Conservation (phyloP, 2,113 vertebrate species). For the Terrapene triunguis region DNA sequence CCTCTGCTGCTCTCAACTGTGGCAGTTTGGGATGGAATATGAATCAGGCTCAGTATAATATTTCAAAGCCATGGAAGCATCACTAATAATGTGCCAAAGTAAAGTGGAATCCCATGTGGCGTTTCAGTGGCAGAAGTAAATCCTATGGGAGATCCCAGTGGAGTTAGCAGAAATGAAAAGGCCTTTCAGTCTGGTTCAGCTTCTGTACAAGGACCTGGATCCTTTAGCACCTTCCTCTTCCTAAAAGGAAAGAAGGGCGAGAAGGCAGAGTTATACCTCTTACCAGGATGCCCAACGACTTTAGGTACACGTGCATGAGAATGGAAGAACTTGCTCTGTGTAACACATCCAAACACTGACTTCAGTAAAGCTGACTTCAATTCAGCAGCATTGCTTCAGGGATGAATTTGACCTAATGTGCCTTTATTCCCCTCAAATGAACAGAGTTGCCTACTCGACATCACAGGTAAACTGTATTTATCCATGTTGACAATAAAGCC, state of each 20-base stretch:
- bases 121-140: background rate
- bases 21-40: fast-evolving
- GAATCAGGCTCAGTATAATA: background rate
- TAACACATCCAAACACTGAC: background rate
- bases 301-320: background rate
- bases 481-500: background rate
- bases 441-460: background rate
- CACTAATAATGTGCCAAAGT: background rate
- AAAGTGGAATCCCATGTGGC: background rate
- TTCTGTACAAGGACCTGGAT: background rate
- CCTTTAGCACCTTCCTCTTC: background rate
- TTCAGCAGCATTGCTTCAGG: background rate
- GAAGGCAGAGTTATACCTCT: background rate
- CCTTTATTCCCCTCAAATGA: background rate
- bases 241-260: background rate
- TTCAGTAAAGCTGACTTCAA: background rate
- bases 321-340: background rate
- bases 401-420: background rate
- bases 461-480: background rate
- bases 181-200: background rate
- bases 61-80: background rate
- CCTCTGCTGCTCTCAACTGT: fast-evolving
- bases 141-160: background rate
- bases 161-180: background rate
- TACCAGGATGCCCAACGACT: background rate